Percentiles rank a stretch among this genome's conserved stretches.
Conservation (phyloP, 2,888 invertebrate genomes). For the Heliconius erato region DNA sequence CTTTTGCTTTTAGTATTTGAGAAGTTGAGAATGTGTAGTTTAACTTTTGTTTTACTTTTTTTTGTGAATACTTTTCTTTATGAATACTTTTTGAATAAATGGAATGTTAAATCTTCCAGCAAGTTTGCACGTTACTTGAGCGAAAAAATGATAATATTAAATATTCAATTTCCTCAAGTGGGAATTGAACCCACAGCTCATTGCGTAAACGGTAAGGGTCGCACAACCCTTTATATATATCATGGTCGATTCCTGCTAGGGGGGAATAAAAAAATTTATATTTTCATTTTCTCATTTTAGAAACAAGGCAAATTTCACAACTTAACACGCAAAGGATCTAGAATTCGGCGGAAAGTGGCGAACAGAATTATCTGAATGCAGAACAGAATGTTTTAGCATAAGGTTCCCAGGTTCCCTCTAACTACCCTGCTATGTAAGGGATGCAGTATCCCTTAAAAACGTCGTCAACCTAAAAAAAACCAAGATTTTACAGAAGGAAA, state of each 20-base stretch:
- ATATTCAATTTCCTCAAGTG: background rate
- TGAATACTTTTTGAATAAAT: background rate
- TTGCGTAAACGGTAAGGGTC: background rate
- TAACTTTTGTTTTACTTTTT: background rate
- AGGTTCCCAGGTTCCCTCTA: background rate
- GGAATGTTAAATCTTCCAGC: too few species aligned
- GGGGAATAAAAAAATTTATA: background rate
- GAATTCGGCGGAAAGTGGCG: background rate
- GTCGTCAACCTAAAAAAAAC: background rate
- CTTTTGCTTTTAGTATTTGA: slow-evolving; percentile 16
- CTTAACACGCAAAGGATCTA: background rate
- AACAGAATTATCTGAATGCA: background rate
- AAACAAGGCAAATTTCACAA: background rate
- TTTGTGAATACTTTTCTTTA: background rate
- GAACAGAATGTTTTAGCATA: background rate
- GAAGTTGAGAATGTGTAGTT: background rate
- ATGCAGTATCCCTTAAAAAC: background rate
- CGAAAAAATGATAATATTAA: background rate
- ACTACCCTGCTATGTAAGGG: background rate
- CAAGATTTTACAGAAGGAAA: background rate
- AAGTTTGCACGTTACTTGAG: background rate
- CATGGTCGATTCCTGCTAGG: background rate
- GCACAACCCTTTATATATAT: background rate
- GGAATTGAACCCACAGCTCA: background rate
- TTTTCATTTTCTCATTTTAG: background rate